Conservation (phyloP, 2,888 invertebrate genomes). For the Oscheius sp. region DNA sequence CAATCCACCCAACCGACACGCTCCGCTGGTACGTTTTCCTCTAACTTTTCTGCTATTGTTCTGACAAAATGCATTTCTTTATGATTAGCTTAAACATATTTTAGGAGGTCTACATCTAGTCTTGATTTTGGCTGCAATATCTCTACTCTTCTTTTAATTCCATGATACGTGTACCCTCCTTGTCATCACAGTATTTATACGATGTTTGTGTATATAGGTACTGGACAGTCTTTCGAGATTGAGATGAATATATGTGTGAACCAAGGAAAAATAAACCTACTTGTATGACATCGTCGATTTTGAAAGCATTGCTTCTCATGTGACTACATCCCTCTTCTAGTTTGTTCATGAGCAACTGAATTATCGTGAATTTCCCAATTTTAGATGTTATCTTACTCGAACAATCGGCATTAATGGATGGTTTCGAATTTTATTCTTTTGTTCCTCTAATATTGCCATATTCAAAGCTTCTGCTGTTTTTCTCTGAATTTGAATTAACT, state of each 20-base stretch:
- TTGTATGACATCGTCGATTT: conserved; percentile 37
- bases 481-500: not conserved
- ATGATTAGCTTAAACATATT: not conserved
- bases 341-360: conserved; percentile 37
- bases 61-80: not conserved
- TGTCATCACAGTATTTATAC: conserved; percentile 21
- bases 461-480: not conserved
- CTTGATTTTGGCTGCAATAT: conserved; percentile 5
- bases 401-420: conserved; percentile 45
- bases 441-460: not conserved
- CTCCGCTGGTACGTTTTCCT: conserved; percentile 2
- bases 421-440: conserved; percentile 26
- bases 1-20: not conserved
- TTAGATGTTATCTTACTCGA: conserved; percentile 12
- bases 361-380: not conserved
- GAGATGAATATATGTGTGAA: conserved; percentile 14
- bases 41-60: not conserved
- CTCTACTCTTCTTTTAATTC: conserved; percentile 16
- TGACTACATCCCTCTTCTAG: conserved; percentile 33
- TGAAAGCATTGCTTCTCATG: conserved; percentile 28
- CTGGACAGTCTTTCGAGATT: conserved; percentile 20
- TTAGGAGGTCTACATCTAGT: conserved; percentile 14
- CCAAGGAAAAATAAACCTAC: conserved; percentile 27
- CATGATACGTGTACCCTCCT: conserved; percentile 17
- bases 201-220: conserved; percentile 10